Evolutionary conservation across 2,888 invertebrate species (phyloP).

Genomic region (Nymphalis urticae): DNA sequence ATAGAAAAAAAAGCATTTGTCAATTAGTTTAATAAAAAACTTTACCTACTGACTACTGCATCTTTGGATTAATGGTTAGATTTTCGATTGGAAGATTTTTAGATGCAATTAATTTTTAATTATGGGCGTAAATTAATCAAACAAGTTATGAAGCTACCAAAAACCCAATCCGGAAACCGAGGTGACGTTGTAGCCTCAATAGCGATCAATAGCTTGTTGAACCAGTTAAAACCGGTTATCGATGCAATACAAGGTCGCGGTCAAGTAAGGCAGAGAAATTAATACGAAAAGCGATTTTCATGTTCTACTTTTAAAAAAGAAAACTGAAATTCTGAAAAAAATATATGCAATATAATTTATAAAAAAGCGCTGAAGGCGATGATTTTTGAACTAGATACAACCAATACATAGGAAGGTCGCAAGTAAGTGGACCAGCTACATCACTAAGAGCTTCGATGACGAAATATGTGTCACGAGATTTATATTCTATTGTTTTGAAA

Average conservation of each 20-base stretch:
- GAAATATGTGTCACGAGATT: conserved; percentile 6
- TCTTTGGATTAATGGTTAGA: too few relatives aligned
- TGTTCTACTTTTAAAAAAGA: not conserved
- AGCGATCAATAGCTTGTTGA: conserved; percentile 34
- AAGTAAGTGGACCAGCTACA: conserved; percentile 40
- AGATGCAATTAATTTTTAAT: too few relatives aligned
- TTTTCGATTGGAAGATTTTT: too few relatives aligned
- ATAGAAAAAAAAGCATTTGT: too few relatives aligned
- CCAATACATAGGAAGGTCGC: conserved; percentile 44
- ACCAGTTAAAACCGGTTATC: conserved; percentile 29
- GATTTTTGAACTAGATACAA: not conserved
- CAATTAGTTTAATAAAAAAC: too few relatives aligned
- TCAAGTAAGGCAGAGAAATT: conserved; percentile 18
- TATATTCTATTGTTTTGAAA: not conserved
- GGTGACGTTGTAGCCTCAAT: conserved; percentile 15
- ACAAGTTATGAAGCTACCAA: conserved; percentile 18
- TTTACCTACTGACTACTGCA: too few relatives aligned
- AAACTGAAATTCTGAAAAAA: not conserved
- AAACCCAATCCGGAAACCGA: conserved; percentile 25
- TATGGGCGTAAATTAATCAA: conserved; percentile 4
- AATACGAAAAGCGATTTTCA: not conserved
- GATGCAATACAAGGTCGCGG: conserved; percentile 33
- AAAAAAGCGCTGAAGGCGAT: not conserved
- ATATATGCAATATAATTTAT: not conserved
- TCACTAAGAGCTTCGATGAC: conserved; percentile 17